These are phyloP conservation scores for Sturnus vulgaris DNA, from an alignment of 2,113 vertebrate genomes.

Conservation along the genomic window DNA sequence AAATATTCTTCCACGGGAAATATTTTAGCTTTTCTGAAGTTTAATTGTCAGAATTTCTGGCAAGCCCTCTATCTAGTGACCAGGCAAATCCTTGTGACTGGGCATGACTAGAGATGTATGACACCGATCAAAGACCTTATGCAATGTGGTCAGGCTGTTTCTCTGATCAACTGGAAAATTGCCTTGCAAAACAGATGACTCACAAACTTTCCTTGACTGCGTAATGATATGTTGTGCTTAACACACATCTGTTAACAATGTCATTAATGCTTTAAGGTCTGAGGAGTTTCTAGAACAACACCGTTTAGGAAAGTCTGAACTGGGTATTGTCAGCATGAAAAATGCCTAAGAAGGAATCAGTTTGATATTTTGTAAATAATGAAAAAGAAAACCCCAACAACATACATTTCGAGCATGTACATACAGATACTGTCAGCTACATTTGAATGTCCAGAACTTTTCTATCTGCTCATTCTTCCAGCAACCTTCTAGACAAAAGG, in stretches of 20 bases:
- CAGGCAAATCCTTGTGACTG: conserved; percentile 8
- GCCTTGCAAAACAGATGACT: conserved; percentile 15
- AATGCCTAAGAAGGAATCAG: background rate
- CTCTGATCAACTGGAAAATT: background rate
- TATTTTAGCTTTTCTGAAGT: background rate
- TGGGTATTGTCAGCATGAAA: background rate
- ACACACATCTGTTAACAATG: background rate
- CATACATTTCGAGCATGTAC: background rate
- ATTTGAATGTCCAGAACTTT: background rate
- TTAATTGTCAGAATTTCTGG: background rate
- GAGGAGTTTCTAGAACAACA: background rate
- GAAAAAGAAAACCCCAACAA: background rate
- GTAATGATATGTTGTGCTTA: conserved; percentile 13
- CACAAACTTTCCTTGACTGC: background rate
- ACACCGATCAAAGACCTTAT: background rate
- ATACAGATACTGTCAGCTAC: background rate
- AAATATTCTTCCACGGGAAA: background rate
- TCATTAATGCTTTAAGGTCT: background rate
- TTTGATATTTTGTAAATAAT: background rate
- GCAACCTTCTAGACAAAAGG: background rate
- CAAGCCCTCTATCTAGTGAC: background rate
- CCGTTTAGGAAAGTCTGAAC: background rate
- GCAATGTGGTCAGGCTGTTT: background rate
- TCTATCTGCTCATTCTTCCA: background rate
- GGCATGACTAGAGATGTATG: background rate